phyloP scores from a whole-genome alignment of 2,113 vertebrate species.

The Amblyornis subalaris region DNA sequence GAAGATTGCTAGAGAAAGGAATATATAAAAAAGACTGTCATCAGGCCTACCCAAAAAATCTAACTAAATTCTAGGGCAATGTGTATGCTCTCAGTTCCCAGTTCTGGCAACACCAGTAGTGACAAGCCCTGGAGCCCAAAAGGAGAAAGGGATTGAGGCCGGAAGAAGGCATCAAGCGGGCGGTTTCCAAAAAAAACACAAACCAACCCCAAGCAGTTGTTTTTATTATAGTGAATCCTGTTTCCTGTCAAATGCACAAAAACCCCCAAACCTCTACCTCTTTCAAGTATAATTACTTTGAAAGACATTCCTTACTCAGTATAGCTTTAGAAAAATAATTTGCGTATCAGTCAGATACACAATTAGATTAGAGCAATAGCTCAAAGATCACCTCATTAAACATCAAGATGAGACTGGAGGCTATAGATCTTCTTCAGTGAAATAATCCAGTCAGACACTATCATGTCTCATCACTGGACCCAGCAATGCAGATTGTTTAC shows the following conservation, averaged over 20 bases:
- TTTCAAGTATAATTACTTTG: neutral
- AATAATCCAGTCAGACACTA: neutral
- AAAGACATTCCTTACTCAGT: neutral
- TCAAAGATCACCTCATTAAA: neutral
- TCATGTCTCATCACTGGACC: neutral
- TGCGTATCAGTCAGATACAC: neutral
- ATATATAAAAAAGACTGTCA: neutral
- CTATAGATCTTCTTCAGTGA: neutral
- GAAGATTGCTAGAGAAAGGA: neutral
- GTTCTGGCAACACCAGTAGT: neutral
- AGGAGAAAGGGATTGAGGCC: neutral
- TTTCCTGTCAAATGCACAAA: neutral
- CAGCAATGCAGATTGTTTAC: neutral
- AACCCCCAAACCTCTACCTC: neutral
- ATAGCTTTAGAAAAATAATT: neutral
- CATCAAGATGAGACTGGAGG: neutral
- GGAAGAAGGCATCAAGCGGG: neutral
- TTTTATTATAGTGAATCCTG: neutral
- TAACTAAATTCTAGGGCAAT: neutral
- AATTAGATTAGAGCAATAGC: neutral
- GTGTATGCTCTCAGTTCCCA: neutral
- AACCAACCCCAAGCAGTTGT: fast-evolving
- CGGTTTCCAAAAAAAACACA: neutral
- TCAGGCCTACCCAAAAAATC: neutral
- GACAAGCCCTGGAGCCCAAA: neutral